phyloP scores from a whole-genome alignment of 2,113 vertebrate genomes.

The Marcusenius ussheri region DNA sequence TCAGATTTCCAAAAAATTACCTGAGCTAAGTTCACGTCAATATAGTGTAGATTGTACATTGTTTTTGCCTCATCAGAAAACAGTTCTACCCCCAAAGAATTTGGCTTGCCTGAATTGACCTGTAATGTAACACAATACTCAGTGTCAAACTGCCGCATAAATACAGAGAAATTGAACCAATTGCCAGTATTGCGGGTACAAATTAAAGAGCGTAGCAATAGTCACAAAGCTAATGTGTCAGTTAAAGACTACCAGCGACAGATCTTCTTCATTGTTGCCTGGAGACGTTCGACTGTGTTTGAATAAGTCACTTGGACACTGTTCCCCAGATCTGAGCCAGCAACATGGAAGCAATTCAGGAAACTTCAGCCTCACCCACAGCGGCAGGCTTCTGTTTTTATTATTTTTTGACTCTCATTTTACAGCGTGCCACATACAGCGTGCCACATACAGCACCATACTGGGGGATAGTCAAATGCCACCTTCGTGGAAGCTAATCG shows the following conservation, averaged over 20 bases:
- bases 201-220: neutral
- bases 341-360: neutral
- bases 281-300: neutral
- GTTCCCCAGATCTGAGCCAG: neutral
- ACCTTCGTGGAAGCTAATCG: neutral
- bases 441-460: neutral
- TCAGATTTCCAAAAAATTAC: neutral
- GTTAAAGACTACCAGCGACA: neutral
- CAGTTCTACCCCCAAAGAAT: neutral
- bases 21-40: neutral
- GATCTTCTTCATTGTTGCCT: neutral
- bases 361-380: slow-evolving; percentile 12
- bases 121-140: neutral
- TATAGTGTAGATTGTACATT: neutral
- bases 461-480: neutral
- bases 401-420: neutral
- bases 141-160: neutral
- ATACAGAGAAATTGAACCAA: neutral
- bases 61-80: neutral
- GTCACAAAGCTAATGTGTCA: neutral
- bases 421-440: no score
- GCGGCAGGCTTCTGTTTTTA: neutral
- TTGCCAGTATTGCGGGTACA: neutral
- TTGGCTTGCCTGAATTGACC: neutral
- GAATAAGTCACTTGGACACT: neutral